Conservation (phyloP, 2,113 vertebrate genomes). For the Apodemus speciosus region DNA sequence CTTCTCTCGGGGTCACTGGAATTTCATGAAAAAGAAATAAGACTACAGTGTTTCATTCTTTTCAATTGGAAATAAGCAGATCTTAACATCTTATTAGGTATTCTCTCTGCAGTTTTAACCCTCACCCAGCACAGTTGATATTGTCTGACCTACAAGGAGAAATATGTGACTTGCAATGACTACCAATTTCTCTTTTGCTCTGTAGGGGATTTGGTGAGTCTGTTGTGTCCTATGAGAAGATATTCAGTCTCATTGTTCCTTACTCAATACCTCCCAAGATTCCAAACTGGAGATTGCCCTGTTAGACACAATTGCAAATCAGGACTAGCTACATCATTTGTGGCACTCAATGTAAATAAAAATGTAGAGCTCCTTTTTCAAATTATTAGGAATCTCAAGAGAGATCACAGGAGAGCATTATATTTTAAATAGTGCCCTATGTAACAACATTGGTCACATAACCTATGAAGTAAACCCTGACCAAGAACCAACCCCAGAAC, state of each 20-base stretch:
- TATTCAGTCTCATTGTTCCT: constrained; percentile 3
- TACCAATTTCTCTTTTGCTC: constrained; percentile 54
- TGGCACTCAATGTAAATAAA: background rate
- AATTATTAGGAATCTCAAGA: constrained; percentile 25
- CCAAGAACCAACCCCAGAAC: background rate
- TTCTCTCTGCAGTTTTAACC: background rate
- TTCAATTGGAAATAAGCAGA: constrained; percentile 4
- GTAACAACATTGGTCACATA: background rate
- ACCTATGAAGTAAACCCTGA: background rate
- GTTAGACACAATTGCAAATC: constrained; percentile 54
- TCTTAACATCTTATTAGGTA: constrained; percentile 16
- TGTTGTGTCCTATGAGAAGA: background rate
- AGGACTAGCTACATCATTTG: constrained; percentile 17
- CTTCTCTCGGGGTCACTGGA: background rate
- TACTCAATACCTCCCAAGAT: background rate
- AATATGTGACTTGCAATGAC: constrained; percentile 6
- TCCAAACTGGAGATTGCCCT: constrained; percentile 2
- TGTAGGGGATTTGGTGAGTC: background rate
- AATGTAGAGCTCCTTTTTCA: background rate
- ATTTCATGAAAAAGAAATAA: constrained; percentile 3
- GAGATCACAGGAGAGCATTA: background rate
- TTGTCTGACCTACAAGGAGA: constrained; percentile 45
- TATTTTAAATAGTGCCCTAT: background rate
- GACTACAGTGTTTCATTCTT: background rate
- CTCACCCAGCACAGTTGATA: background rate